phyloP scores from a whole-genome alignment of 2,888 invertebrate genomes.

The Agapostemon virescens region DNA sequence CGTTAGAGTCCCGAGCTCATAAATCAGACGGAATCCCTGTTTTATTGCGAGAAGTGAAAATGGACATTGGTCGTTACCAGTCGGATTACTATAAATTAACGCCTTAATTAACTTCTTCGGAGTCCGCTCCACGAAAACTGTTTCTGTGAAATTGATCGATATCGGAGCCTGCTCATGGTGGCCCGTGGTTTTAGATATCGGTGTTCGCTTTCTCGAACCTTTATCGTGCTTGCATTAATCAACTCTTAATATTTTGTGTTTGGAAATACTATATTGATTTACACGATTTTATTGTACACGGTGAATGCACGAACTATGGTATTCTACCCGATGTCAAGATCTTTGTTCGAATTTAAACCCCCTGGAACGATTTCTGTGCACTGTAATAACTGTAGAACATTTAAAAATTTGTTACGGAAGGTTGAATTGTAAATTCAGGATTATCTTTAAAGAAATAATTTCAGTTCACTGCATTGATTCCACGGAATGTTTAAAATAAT shows the following conservation, averaged over 20 bases:
- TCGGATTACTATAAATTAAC: conserved; percentile 12
- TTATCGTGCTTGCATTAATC: background rate
- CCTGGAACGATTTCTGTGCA: no score
- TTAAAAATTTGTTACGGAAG: no score
- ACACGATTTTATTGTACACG: background rate
- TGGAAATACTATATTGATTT: background rate
- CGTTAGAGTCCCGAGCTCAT: background rate
- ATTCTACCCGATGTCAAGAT: no score
- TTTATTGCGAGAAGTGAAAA: conserved; percentile 16
- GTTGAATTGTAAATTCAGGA: no score
- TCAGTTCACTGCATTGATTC: no score
- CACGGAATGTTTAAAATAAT: no score
- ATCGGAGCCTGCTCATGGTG: background rate
- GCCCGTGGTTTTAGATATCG: background rate
- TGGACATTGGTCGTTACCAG: background rate
- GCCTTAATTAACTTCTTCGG: conserved; percentile 12
- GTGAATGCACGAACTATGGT: background rate
- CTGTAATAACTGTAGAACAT: no score
- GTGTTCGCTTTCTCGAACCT: background rate
- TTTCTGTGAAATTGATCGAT: background rate
- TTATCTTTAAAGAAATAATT: no score
- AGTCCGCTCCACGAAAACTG: background rate
- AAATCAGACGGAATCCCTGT: background rate
- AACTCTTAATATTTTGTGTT: background rate
- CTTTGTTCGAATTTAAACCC: no score